Evolutionary conservation across 2,797 vertebrate genomes (phyloP).

Genomic region (Labeo calbasu): DNA sequence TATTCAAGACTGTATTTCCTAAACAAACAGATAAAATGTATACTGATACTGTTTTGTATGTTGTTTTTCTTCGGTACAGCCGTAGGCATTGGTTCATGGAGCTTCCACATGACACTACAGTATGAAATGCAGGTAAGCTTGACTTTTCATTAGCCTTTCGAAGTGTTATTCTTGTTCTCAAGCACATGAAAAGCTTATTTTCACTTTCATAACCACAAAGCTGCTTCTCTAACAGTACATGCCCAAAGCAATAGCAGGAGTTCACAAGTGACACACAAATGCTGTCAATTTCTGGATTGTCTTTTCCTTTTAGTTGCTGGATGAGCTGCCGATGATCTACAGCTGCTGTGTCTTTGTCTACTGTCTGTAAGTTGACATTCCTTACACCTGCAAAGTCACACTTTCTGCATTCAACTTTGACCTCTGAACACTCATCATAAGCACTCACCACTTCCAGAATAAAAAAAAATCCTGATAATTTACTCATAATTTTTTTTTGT

Average conservation of each 20-base stretch:
- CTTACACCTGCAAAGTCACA: background rate
- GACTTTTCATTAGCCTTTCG: background rate
- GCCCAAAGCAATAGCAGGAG: background rate
- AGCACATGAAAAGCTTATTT: background rate
- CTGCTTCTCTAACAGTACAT: background rate
- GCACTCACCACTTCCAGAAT: too few relatives aligned
- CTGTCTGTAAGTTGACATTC: constrained; percentile 90
- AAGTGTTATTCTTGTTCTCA: background rate
- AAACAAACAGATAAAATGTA: background rate
- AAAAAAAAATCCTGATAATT: too few relatives aligned
- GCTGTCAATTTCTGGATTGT: constrained; percentile 44
- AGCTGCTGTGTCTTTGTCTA: constrained; percentile 97
- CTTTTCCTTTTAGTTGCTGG: constrained; percentile 85
- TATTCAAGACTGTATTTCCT: background rate
- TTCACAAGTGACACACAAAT: constrained; percentile 1
- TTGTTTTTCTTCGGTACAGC: constrained; percentile 76
- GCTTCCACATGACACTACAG: constrained; percentile 98
- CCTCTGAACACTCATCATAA: background rate
- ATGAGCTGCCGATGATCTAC: constrained; percentile 99
- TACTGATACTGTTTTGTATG: constrained; percentile 35
- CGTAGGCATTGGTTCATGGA: constrained; percentile 97
- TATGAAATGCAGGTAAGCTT: constrained; percentile 98
- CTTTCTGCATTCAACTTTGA: constrained; percentile 3
- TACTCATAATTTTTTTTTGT: too few relatives aligned
- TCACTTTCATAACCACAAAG: background rate